Percentiles rank a stretch among this genome's conserved stretches.
phyloP scores from a whole-genome alignment of 2,797 vertebrate species.

The Alexandromys oeconomus region DNA sequence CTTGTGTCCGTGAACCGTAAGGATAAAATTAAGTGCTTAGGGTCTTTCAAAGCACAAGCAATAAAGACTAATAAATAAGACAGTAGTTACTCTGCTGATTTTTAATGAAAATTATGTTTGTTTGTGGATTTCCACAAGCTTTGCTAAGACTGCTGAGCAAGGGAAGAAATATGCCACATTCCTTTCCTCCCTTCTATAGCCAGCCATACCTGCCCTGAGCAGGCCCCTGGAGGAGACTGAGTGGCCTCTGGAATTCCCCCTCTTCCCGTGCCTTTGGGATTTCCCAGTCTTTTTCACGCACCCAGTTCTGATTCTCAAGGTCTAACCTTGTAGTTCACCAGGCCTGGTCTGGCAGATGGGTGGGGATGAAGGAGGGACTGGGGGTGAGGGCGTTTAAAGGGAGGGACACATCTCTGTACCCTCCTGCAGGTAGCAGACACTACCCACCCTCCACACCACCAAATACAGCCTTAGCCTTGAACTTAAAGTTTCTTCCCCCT shows the following conservation, averaged over 20 bases:
- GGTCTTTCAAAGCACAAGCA: neutral
- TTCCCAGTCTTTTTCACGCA: neutral
- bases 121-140: neutral
- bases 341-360: neutral
- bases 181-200: neutral
- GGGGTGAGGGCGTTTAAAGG: neutral
- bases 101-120: neutral
- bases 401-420: neutral
- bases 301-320: neutral
- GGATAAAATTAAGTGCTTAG: neutral
- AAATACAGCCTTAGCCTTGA: neutral
- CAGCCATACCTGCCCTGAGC: neutral
- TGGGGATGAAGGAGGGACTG: rapidly evolving
- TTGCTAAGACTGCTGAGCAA: neutral
- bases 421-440: no score
- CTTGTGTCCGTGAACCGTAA: neutral
- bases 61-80: neutral
- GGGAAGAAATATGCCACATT: neutral
- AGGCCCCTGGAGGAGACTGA: neutral
- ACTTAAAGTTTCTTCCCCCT: neutral
- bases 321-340: neutral
- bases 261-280: neutral
- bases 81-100: neutral
- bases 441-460: neutral
- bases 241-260: slow-evolving; percentile 53